Conservation (phyloP, 2,888 invertebrate species). For the Ellobium chinense region DNA sequence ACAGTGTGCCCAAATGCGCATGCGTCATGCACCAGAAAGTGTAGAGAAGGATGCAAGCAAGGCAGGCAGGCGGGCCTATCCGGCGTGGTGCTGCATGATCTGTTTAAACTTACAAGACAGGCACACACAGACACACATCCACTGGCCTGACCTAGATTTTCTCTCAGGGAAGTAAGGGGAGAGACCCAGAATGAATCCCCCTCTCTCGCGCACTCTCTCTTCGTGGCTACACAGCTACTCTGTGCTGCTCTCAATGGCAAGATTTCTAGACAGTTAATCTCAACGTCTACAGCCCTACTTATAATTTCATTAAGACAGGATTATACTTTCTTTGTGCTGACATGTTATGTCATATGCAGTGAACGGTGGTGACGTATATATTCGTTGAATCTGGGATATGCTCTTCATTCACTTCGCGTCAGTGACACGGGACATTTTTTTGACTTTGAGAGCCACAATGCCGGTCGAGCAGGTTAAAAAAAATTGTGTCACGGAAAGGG, state of each 20-base stretch:
- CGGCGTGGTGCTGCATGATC: constrained; percentile 25
- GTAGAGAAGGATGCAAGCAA: neutral
- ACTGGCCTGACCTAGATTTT: constrained; percentile 26
- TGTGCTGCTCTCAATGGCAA: neutral
- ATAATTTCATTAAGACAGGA: too few relatives aligned
- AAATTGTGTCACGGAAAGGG: constrained; percentile 11
- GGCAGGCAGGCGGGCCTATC: constrained; percentile 11
- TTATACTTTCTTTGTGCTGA: neutral
- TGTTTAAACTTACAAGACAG: constrained; percentile 4
- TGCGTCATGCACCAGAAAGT: constrained; percentile 38
- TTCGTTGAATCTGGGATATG: neutral
- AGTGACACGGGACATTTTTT: neutral
- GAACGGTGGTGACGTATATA: neutral
- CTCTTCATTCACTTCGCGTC: neutral
- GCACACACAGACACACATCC: constrained; percentile 5
- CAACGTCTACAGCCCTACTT: too few relatives aligned
- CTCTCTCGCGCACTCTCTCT: neutral
- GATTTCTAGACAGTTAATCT: neutral
- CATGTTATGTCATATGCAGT: neutral
- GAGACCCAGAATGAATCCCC: neutral
- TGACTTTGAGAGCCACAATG: neutral
- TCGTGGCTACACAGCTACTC: neutral
- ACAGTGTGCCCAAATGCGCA: constrained; percentile 31
- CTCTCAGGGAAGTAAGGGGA: neutral
- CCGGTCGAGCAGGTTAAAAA: neutral